These are phyloP conservation scores for Mustela nigripes DNA, from an alignment of 2,113 vertebrate genomes.

Conservation along the genomic window DNA sequence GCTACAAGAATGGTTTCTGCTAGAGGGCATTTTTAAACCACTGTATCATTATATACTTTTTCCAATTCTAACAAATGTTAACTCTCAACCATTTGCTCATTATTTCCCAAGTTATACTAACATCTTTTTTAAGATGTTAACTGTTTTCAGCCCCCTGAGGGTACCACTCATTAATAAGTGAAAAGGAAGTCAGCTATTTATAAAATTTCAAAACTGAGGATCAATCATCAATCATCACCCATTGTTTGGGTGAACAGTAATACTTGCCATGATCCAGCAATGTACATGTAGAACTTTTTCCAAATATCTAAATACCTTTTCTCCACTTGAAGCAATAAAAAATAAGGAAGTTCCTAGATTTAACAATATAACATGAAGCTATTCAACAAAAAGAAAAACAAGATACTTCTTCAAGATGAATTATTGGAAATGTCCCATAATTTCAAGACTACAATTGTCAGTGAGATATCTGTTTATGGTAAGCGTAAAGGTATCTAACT, in stretches of 20 bases:
- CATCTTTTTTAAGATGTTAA: background rate
- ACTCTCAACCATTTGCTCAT: background rate
- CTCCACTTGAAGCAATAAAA: slow-evolving; percentile 30
- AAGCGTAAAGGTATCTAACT: background rate
- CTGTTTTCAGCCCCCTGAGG: background rate
- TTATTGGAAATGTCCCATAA: background rate
- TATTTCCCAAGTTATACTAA: background rate
- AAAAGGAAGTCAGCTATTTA: slow-evolving; percentile 2
- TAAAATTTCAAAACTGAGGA: slow-evolving; percentile 42
- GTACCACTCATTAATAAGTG: background rate
- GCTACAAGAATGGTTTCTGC: background rate
- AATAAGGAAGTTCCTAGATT: background rate
- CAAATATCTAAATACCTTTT: slow-evolving; percentile 15
- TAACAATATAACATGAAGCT: slow-evolving; percentile 12
- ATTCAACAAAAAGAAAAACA: slow-evolving; percentile 23
- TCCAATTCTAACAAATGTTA: background rate
- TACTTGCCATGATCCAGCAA: background rate
- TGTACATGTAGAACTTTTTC: background rate
- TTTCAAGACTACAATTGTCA: background rate
- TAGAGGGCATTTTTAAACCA: background rate
- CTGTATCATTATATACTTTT: background rate
- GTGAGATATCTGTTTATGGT: slow-evolving; percentile 16
- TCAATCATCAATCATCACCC: background rate
- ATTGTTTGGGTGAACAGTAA: slow-evolving; percentile 8
- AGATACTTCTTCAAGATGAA: slow-evolving; percentile 19